These are phyloP conservation scores for Acanthaster planci DNA, from an alignment of 35 echinoderm and acorn worm species.

Conservation along the genomic window DNA sequence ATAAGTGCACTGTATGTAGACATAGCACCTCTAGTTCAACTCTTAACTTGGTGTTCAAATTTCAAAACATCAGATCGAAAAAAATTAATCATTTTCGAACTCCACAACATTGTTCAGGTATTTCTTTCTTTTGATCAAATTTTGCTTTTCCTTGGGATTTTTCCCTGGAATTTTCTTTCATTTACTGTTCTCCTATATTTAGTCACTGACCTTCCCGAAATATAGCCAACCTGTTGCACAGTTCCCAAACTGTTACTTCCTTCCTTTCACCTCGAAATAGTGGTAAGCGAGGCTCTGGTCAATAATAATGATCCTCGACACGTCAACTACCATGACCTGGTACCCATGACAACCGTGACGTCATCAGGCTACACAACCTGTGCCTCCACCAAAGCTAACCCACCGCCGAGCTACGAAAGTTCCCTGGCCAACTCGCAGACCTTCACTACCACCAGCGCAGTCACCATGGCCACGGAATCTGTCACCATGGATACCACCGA, in stretches of 20 bases:
- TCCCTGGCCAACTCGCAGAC: not conserved
- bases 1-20: too few relatives aligned
- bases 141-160: not conserved
- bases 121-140: too few relatives aligned
- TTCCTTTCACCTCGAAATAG: slow-evolving; percentile 14
- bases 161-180: not conserved
- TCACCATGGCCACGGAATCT: not conserved
- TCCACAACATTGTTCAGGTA: too few relatives aligned
- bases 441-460: slow-evolving; percentile 8
- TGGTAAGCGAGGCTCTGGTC: not conserved
- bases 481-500: slow-evolving; percentile 17
- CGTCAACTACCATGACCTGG: slow-evolving; percentile 43
- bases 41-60: too few relatives aligned
- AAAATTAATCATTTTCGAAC: too few relatives aligned
- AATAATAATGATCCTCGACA: slow-evolving; percentile 43
- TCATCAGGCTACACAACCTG: slow-evolving; percentile 28
- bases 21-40: too few relatives aligned
- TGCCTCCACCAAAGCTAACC: not conserved
- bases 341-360: slow-evolving; percentile 27
- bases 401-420: slow-evolving; percentile 20
- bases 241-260: slow-evolving; percentile 11
- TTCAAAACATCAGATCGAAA: too few relatives aligned
- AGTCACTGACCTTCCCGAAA: slow-evolving; percentile 13
- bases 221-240: not conserved
- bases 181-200: not conserved